These are phyloP conservation scores for Heterotilapia buettikoferi DNA, from an alignment of 2,113 vertebrate species.

Conservation along the genomic window DNA sequence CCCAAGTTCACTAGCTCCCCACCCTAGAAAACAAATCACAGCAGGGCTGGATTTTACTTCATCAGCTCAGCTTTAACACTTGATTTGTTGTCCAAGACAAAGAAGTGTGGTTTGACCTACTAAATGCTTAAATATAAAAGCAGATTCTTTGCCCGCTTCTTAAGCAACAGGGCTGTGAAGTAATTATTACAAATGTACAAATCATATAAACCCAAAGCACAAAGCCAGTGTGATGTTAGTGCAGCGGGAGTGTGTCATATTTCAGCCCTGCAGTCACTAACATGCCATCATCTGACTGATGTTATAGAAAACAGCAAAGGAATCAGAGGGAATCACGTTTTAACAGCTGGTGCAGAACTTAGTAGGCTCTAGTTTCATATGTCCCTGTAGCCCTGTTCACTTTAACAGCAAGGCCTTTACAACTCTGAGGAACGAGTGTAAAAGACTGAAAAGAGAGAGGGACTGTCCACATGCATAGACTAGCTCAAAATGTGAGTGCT, in stretches of 20 bases:
- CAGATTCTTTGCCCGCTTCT: neutral
- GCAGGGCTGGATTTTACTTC: neutral
- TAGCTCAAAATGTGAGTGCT: neutral
- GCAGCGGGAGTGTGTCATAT: neutral
- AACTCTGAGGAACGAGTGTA: slow-evolving; percentile 24
- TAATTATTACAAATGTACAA: neutral
- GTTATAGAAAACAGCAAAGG: neutral
- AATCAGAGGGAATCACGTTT: slow-evolving; percentile 11
- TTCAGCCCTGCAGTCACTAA: neutral
- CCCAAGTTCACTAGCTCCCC: slow-evolving; percentile 77
- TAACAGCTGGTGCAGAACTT: slow-evolving; percentile 42
- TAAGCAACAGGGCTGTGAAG: neutral
- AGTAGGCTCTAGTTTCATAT: slow-evolving; percentile 46
- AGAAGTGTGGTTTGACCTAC: neutral
- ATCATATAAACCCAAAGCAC: neutral
- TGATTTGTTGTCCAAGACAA: neutral
- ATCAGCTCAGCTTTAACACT: neutral
- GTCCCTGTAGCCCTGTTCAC: slow-evolving; percentile 37
- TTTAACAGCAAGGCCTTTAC: slow-evolving; percentile 54
- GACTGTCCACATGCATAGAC: neutral
- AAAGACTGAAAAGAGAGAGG: neutral
- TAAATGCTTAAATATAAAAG: neutral
- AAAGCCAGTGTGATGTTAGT: neutral
- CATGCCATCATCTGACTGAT: neutral
- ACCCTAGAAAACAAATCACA: slow-evolving; percentile 71